These are phyloP conservation scores for Sorex araneus DNA, from an alignment of 2,113 vertebrate genomes.

Conservation along the genomic window DNA sequence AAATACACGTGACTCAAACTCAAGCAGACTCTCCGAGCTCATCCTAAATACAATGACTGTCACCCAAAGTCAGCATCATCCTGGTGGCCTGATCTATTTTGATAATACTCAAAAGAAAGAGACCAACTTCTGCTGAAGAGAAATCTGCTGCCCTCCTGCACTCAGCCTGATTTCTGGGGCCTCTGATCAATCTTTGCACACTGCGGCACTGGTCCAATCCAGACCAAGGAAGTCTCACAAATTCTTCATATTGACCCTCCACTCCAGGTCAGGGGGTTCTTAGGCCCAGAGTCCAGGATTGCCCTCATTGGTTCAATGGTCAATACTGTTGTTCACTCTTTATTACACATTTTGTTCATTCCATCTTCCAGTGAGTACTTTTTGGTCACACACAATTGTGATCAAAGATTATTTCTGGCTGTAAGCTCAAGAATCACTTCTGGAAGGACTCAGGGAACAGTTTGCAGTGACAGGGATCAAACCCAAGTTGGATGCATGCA, in stretches of 20 bases:
- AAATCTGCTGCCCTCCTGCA: neutral
- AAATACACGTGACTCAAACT: neutral
- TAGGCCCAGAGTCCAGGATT: neutral
- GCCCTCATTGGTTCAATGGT: neutral
- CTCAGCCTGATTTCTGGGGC: neutral
- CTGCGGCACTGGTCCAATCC: neutral
- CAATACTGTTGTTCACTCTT: neutral
- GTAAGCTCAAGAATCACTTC: too few relatives aligned
- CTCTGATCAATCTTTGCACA: neutral
- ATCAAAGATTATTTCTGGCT: too few relatives aligned
- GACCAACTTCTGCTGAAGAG: neutral
- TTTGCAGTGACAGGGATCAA: too few relatives aligned
- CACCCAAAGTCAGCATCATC: constrained; percentile 9
- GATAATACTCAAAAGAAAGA: neutral
- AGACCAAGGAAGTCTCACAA: neutral
- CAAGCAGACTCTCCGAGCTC: neutral
- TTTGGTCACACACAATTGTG: neutral
- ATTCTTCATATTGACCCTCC: neutral
- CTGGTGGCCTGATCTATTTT: neutral
- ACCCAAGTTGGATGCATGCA: too few relatives aligned
- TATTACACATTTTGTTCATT: neutral
- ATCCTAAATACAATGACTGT: neutral
- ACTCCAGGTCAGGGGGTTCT: neutral
- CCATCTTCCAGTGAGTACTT: neutral
- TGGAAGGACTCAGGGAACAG: too few relatives aligned